A percentile compares a stretch with the other conserved stretches of the same genome.
Conservation (phyloP, 2,797 vertebrate genomes). For the Sebastiscus tertius region DNA sequence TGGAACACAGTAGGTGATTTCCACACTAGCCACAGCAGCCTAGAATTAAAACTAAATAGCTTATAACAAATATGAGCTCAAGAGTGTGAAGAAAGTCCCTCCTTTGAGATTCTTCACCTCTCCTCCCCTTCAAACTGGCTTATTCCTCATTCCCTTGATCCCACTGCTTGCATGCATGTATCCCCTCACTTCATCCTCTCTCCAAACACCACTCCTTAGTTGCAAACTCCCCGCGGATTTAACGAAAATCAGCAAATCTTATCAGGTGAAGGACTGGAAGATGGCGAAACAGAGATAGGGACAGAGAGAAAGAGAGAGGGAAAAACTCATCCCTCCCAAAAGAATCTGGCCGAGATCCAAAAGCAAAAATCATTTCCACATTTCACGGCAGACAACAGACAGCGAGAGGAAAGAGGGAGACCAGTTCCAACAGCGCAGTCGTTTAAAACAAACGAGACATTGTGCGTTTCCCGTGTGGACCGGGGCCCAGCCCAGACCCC, state of each 20-base stretch:
- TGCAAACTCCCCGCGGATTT: slow-evolving; percentile 48
- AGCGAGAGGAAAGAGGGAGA: slow-evolving; percentile 79
- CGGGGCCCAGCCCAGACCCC: slow-evolving; percentile 72
- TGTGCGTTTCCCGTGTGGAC: slow-evolving; percentile 80
- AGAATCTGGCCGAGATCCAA: slow-evolving; percentile 81
- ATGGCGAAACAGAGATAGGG: slow-evolving; percentile 58
- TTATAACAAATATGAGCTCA: slow-evolving; percentile 43
- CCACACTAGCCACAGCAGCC: slow-evolving; percentile 45
- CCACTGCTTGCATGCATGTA: slow-evolving; percentile 38
- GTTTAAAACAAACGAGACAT: slow-evolving; percentile 83
- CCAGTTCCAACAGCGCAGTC: slow-evolving; percentile 77
- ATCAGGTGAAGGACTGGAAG: slow-evolving; percentile 58
- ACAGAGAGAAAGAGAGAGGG: slow-evolving; percentile 20
- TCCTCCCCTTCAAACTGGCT: slow-evolving; percentile 43
- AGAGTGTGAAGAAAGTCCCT: slow-evolving; percentile 62
- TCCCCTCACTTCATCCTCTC: slow-evolving; percentile 35
- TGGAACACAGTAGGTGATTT: slow-evolving; percentile 66
- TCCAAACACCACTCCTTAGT: slow-evolving; percentile 54
- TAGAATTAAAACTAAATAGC: slow-evolving; percentile 47
- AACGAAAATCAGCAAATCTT: slow-evolving; percentile 43
- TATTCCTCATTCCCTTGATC: slow-evolving; percentile 52
- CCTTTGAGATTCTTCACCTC: slow-evolving; percentile 31
- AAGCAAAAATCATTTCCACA: slow-evolving; percentile 88
- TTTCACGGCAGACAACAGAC: slow-evolving; percentile 85
- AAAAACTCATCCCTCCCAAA: slow-evolving; percentile 77